phyloP scores from a whole-genome alignment of 2,797 vertebrate genomes.

The Chaetophractus vellerosus region DNA sequence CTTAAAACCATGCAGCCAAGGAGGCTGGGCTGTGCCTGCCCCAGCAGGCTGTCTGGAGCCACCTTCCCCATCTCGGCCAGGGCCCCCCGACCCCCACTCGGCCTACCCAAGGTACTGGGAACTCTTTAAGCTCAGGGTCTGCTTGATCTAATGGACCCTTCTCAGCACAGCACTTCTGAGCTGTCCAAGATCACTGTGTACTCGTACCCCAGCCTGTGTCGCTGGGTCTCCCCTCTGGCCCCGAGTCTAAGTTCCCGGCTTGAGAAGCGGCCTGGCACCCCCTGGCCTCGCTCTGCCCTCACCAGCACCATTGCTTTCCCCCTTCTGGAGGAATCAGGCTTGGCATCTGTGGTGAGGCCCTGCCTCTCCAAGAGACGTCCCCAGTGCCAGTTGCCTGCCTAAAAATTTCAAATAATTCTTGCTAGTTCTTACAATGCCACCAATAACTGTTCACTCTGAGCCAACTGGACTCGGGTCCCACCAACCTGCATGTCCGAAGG shows the following conservation, averaged over 20 bases:
- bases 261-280: background rate
- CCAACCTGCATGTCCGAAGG: background rate
- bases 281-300: background rate
- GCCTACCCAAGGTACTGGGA: background rate
- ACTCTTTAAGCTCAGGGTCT: background rate
- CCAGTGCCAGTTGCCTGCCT: background rate
- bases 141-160: too few species aligned
- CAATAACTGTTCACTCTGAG: background rate
- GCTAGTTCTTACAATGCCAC: background rate
- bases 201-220: background rate
- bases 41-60: background rate
- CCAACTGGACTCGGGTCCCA: background rate
- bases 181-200: background rate
- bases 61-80: background rate
- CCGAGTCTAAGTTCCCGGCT: background rate
- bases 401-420: slow-evolving; percentile 29
- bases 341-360: background rate
- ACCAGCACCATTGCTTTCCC: background rate
- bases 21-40: background rate
- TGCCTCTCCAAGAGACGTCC: background rate
- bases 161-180: background rate
- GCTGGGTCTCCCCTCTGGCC: background rate
- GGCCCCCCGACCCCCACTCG: fast-evolving
- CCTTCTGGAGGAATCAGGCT: background rate
- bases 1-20: background rate